Conservation (phyloP, 2,888 invertebrate genomes). For the Eulithis prunata region DNA sequence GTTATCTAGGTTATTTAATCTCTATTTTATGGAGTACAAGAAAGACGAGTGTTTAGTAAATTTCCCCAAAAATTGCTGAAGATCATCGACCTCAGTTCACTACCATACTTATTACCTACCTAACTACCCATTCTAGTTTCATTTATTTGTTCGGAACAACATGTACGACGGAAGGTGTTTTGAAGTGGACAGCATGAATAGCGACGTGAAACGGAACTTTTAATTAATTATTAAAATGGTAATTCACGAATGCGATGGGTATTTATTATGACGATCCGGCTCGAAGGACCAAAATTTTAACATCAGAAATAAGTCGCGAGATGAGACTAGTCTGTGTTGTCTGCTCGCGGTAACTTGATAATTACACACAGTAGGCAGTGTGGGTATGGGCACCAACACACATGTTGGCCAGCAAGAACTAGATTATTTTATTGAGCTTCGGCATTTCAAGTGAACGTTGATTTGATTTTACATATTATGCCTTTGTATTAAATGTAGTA, state of each 20-base stretch:
- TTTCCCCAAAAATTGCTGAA: slow-evolving; percentile 4
- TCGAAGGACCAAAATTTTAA: neutral
- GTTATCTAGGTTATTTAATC: neutral
- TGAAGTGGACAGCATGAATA: slow-evolving; percentile 26
- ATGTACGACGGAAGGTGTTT: slow-evolving; percentile 20
- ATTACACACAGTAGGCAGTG: too few relatives aligned
- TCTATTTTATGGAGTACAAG: neutral
- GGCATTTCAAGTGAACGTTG: too few relatives aligned
- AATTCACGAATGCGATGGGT: slow-evolving; percentile 19
- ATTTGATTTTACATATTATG: too few relatives aligned
- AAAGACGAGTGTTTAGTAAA: neutral
- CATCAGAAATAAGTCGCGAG: neutral
- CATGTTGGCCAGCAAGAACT: too few relatives aligned
- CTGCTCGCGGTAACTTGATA: too few relatives aligned
- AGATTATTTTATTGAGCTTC: too few relatives aligned
- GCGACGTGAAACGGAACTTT: slow-evolving; percentile 22
- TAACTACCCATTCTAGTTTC: slow-evolving; percentile 3
- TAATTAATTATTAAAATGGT: slow-evolving; percentile 28
- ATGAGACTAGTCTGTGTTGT: neutral
- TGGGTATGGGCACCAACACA: too few relatives aligned
- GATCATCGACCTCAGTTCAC: slow-evolving; percentile 16
- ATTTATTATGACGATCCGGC: slow-evolving; percentile 9
- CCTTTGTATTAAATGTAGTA: too few relatives aligned
- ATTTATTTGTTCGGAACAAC: slow-evolving; percentile 23
- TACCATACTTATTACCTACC: neutral